Evolutionary conservation across 2,113 vertebrate genomes (phyloP), one percentile per base, ranked within the genome.

Genomic region (Megaceryle maxima): DNA sequence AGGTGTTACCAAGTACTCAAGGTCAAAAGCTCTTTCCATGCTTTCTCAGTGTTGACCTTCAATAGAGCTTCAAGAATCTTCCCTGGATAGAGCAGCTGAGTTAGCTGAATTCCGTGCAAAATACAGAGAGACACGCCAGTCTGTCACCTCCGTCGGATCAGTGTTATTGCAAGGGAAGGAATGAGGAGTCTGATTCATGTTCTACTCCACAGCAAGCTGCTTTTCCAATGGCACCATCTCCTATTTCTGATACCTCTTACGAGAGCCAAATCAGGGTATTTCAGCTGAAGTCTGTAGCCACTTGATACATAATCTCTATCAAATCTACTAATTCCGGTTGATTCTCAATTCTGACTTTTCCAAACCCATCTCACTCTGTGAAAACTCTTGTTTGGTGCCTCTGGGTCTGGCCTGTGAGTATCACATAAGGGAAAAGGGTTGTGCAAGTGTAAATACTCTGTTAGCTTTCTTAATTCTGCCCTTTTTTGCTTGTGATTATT

Each of bases 11-110:
- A 78, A 44, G 35, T 35, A 48, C 74, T 64, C 24, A 85, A 76
- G 87, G n/a, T 83, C 63, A 90, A 88, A 90, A 91, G 88, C 53
- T 81, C 86, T 88, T 93, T 96, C 88, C 80, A 87, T 51, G 43
- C 68, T 33, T 88, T 74, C 59, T 41, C 48, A 29, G 17, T 13
- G 28, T 2, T 84, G 80, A 92, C 86, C 83, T 92, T 91, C 95
- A 88, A 11, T 10, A 11, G 70, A 12, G 44, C 66, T 92, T 74
- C 90, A 86, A 77, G 80, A 88, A 81, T 78, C 64, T 78, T 88
- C 66, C 51, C 48, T 75, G 24, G 1, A 2, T 2, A 87, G 64
- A 72, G 69, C 43, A 56, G 77, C 73, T 83, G 77, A 66, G 43
- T 41, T 68, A 56, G 68, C 44, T 75, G 68, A 86, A 86, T 80